Evolutionary conservation across 2,888 invertebrate species (phyloP).

Genomic region (Biston stratarius): DNA sequence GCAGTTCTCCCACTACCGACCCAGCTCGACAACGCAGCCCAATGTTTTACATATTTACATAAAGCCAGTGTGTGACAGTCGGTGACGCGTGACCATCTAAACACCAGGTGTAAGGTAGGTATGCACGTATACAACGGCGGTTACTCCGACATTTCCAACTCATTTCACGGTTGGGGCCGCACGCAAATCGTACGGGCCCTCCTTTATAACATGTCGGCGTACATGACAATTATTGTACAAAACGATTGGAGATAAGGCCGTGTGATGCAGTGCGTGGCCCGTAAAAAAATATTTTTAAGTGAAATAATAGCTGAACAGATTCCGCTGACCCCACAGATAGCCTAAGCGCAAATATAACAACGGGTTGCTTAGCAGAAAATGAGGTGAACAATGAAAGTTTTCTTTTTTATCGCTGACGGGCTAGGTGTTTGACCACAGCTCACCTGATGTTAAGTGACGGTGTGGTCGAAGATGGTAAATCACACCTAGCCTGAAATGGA

Average conservation of each 20-base stretch:
- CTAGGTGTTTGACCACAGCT: too few relatives aligned
- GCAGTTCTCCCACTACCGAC: constrained; percentile 15
- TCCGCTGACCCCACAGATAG: neutral
- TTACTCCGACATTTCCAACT: constrained; percentile 75
- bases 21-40: constrained; percentile 11
- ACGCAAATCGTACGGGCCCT: constrained; percentile 60
- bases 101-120: constrained; percentile 50
- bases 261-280: constrained; percentile 19
- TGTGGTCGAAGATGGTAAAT: too few relatives aligned
- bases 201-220: constrained; percentile 33
- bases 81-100: constrained; percentile 45
- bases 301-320: neutral
- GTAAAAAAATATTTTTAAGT: constrained; percentile 6
- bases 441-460: too few relatives aligned
- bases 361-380: neutral
- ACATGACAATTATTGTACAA: constrained; percentile 43
- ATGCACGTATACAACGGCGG: constrained; percentile 52
- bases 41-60: constrained; percentile 34
- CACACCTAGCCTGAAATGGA: too few relatives aligned
- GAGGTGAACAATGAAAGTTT: too few relatives aligned
- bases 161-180: constrained; percentile 74
- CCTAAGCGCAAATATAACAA: neutral
- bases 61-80: constrained; percentile 35
- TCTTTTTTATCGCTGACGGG: too few relatives aligned
- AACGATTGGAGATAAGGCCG: constrained; percentile 29